These are phyloP conservation scores for Ptilodon capucinus DNA, from an alignment of 2,888 invertebrate genomes.

Conservation along the genomic window DNA sequence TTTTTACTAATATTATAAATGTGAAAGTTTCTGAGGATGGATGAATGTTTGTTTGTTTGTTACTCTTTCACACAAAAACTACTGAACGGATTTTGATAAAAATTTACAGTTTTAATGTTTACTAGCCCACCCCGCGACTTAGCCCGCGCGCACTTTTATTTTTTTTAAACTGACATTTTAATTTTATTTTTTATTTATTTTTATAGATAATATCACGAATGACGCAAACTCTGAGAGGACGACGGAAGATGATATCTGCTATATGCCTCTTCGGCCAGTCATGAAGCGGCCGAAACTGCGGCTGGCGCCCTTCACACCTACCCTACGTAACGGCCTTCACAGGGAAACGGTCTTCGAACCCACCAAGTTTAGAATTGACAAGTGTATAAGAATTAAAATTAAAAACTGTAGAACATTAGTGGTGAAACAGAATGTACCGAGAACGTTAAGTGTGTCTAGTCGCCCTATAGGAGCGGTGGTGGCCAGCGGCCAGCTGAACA, in stretches of 20 bases:
- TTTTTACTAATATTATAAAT: too few species aligned
- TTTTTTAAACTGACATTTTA: too few species aligned
- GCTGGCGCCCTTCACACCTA: conserved; percentile 37
- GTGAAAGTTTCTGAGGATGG: too few species aligned
- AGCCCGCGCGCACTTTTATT: too few species aligned
- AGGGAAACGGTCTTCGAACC: conserved; percentile 62
- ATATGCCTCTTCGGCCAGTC: conserved; percentile 47
- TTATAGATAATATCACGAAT: conserved; percentile 46
- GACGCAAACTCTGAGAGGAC: conserved; percentile 40
- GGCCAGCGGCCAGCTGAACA: conserved; percentile 64
- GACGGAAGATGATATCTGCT: conserved; percentile 56
- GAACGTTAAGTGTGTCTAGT: conserved; percentile 27
- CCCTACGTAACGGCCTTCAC: conserved; percentile 38
- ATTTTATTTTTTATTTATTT: neutral
- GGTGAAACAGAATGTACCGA: conserved; percentile 18
- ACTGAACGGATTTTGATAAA: too few species aligned
- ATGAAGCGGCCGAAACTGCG: conserved; percentile 53
- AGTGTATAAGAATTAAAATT: conserved; percentile 58
- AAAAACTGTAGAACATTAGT: conserved; percentile 59
- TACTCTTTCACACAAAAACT: too few species aligned
- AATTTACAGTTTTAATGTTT: too few species aligned
- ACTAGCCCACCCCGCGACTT: too few species aligned
- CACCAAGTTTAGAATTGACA: conserved; percentile 45
- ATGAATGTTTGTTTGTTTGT: too few species aligned
- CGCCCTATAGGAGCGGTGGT: conserved; percentile 41